These are phyloP conservation scores for Penelope pileata DNA, from an alignment of 2,113 vertebrate species.

Conservation along the genomic window DNA sequence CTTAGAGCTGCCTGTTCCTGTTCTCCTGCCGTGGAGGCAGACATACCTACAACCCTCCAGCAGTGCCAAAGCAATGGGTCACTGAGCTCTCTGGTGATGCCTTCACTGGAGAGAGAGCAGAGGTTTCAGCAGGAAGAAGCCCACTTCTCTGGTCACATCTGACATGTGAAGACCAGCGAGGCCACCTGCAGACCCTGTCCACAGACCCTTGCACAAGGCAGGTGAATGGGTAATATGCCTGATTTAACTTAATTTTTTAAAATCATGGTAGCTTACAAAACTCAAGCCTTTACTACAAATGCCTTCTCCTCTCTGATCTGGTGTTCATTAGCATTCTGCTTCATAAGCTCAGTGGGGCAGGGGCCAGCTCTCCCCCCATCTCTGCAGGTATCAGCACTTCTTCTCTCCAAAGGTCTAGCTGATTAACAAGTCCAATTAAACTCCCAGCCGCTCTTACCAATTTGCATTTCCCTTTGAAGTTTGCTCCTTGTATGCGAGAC, in stretches of 20 bases:
- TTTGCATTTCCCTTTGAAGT: slow-evolving; percentile 54
- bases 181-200: neutral
- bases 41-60: neutral
- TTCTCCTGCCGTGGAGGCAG: neutral
- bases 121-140: neutral
- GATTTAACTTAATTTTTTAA: neutral
- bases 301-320: neutral
- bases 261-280: neutral
- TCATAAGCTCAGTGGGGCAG: neutral
- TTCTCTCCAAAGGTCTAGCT: neutral
- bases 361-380: neutral
- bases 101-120: neutral
- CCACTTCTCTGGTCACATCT: neutral
- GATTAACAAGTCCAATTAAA: slow-evolving; percentile 52
- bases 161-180: rapidly evolving
- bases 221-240: neutral
- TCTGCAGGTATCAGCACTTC: neutral
- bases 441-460: neutral
- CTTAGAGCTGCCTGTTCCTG: neutral
- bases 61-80: neutral
- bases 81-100: neutral
- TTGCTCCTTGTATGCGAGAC: neutral
- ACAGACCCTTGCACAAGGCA: neutral
- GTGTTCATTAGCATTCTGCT: neutral
- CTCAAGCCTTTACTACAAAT: neutral